Percentiles rank a stretch among this genome's conserved stretches.
Conservation (phyloP, 1,140 invertebrate genomes). For the Atopsyche davidsoni region DNA sequence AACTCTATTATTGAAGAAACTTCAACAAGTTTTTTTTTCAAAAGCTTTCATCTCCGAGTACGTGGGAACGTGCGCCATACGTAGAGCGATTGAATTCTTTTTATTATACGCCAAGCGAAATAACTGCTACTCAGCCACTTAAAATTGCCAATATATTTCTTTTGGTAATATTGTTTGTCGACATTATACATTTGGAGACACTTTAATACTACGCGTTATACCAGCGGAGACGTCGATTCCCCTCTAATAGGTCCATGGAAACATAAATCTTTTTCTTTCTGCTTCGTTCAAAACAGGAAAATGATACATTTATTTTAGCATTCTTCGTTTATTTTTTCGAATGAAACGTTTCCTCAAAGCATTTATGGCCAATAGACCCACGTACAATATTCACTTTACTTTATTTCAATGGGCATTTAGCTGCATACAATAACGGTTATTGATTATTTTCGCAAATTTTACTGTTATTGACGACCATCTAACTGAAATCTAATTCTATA, state of each 20-base stretch:
- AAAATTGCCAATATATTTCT: conserved; percentile 24
- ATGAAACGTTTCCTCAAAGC: conserved; percentile 5
- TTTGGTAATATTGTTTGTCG: conserved; percentile 26
- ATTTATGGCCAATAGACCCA: conserved; percentile 18
- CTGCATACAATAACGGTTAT: conserved; percentile 7
- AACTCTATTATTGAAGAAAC: no score
- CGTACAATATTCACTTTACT: no score
- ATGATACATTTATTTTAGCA: conserved; percentile 18
- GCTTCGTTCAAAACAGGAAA: conserved; percentile 14
- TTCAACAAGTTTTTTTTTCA: no score
- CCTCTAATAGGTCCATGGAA: not conserved
- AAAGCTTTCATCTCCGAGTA: no score
- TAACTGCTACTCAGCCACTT: conserved; percentile 17
- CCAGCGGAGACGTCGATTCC: not conserved
- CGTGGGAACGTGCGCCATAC: no score
- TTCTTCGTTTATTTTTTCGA: conserved; percentile 11
- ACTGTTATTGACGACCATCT: not conserved
- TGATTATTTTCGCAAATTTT: not conserved
- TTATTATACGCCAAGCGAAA: conserved; percentile 3
- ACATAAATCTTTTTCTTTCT: conserved; percentile 20
- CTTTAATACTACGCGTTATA: conserved; percentile 18
- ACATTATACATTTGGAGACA: conserved; percentile 25
- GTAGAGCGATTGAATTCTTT: no score
- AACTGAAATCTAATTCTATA: no score
- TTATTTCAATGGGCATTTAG: conserved; percentile 16